Conservation (phyloP, 2,888 invertebrate genomes). For the Pollenia griseotomentosa region DNA sequence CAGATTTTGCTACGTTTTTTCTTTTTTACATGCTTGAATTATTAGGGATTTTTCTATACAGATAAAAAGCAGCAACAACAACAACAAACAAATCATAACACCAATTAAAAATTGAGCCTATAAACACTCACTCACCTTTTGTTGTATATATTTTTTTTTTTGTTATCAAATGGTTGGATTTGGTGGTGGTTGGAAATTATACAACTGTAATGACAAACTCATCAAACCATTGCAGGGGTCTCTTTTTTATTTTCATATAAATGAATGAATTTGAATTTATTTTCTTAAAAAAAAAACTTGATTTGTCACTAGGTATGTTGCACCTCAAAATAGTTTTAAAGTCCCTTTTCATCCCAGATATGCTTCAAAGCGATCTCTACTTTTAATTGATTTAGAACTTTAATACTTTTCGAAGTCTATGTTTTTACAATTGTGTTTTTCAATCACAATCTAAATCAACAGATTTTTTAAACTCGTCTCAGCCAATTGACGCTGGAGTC, state of each 20-base stretch:
- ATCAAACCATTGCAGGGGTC: conserved; percentile 43
- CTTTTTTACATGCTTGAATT: conserved; percentile 60
- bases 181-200: conserved; percentile 14
- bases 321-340: not conserved
- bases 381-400: too few species aligned
- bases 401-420: too few species aligned
- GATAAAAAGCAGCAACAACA: conserved; percentile 41
- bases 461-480: too few species aligned
- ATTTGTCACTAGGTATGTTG: not conserved
- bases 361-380: too few species aligned
- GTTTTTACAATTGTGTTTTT: too few species aligned
- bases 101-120: conserved; percentile 64
- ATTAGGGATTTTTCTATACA: conserved; percentile 66
- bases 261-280: not conserved
- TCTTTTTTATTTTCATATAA: not conserved
- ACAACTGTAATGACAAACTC: conserved; percentile 47
- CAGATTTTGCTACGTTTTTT: conserved; percentile 56
- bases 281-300: not conserved
- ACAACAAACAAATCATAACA: conserved; percentile 67
- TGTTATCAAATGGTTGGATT: conserved; percentile 2
- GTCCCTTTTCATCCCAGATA: too few species aligned
- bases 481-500: too few species aligned
- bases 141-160: not conserved
- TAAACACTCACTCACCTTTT: conserved; percentile 39
- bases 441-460: too few species aligned